Percentiles rank a stretch among this genome's conserved stretches.
phyloP scores from a whole-genome alignment of 2,113 vertebrate genomes.

The Corvus moneduloides region DNA sequence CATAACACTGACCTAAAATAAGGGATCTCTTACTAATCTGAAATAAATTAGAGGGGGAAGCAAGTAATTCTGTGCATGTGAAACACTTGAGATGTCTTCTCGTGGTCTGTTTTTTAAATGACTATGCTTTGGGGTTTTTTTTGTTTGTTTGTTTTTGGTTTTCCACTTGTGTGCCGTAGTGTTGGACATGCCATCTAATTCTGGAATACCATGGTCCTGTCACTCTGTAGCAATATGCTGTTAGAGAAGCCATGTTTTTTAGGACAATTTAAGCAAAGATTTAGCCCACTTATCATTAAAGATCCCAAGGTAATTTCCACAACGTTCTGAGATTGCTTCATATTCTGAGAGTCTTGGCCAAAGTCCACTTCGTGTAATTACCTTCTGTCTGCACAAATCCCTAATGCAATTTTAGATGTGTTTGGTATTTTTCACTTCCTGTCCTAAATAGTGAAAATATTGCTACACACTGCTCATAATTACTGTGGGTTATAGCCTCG shows the following conservation, averaged over 20 bases:
- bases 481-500: background rate
- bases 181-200: background rate
- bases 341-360: constrained; percentile 47
- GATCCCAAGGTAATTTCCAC: constrained; percentile 36
- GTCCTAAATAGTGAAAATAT: constrained; percentile 35
- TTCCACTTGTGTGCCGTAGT: background rate
- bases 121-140: background rate
- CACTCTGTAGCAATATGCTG: background rate
- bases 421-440: constrained; percentile 46
- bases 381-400: constrained; percentile 57
- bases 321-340: constrained; percentile 15
- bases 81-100: background rate
- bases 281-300: constrained; percentile 11
- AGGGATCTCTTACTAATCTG: constrained; percentile 12
- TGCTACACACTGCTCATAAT: background rate
- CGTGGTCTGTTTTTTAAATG: background rate
- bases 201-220: background rate
- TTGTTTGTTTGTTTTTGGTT: background rate
- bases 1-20: constrained; percentile 54
- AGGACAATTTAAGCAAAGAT: background rate
- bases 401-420: constrained; percentile 30
- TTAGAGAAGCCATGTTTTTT: background rate
- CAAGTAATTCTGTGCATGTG: background rate
- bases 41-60: constrained; percentile 36
- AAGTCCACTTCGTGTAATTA: constrained; percentile 61